These are phyloP conservation scores for Xiphias gladius DNA, from an alignment of 2,113 vertebrate genomes.

Conservation along the genomic window DNA sequence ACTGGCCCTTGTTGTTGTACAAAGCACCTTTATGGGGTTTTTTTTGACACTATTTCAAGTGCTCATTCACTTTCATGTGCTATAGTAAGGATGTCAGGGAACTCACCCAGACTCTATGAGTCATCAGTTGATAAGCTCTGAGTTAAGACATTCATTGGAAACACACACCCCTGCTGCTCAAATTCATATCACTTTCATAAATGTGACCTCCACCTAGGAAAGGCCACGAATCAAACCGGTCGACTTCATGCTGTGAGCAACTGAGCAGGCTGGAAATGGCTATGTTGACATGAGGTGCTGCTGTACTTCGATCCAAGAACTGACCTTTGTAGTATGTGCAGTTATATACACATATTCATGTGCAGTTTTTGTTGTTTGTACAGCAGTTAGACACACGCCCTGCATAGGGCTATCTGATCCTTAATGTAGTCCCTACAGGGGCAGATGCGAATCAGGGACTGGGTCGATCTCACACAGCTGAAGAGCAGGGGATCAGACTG, in stretches of 20 bases:
- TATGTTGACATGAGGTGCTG: not conserved
- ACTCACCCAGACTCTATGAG: not conserved
- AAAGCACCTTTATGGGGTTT: no score
- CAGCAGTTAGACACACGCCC: constrained; percentile 82
- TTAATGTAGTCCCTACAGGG: constrained; percentile 94
- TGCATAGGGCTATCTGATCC: constrained; percentile 91
- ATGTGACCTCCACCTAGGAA: not conserved
- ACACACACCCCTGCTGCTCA: not conserved
- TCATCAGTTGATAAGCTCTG: not conserved
- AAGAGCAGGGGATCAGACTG: constrained; percentile 86
- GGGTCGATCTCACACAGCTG: constrained; percentile 90
- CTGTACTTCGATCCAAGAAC: not conserved
- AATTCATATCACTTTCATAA: not conserved
- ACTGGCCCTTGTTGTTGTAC: no score
- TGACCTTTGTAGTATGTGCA: not conserved
- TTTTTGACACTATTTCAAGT: no score
- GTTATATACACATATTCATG: no score
- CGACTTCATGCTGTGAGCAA: not conserved
- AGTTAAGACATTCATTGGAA: not conserved
- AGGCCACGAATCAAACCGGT: not conserved
- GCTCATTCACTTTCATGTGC: no score
- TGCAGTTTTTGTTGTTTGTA: not conserved
- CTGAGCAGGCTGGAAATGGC: not conserved
- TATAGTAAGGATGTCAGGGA: not conserved
- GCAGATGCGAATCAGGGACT: constrained; percentile 85